These are phyloP conservation scores for Chymomyza procnemis DNA, from an alignment of 2,888 invertebrate species.

Conservation along the genomic window DNA sequence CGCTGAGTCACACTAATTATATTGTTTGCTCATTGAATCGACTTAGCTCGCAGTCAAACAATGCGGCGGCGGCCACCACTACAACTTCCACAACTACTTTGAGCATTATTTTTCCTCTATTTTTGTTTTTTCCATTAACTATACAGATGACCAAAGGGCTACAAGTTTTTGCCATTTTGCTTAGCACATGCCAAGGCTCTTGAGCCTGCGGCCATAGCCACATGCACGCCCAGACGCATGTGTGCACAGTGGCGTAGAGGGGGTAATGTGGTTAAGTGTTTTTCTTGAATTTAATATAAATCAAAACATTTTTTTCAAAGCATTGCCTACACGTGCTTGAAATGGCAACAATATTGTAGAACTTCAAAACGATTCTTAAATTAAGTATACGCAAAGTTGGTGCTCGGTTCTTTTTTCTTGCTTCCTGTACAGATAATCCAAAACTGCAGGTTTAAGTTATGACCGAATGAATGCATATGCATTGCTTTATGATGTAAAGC, in stretches of 20 bases:
- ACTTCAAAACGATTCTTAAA: too few relatives aligned
- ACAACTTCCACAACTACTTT: not conserved
- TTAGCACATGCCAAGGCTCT: not conserved
- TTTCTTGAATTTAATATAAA: too few relatives aligned
- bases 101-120: not conserved
- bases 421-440: too few relatives aligned
- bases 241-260: not conserved
- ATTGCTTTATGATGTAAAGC: too few relatives aligned
- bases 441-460: too few relatives aligned
- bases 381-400: too few relatives aligned
- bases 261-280: too few relatives aligned
- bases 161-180: slow-evolving; percentile 65
- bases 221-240: not conserved
- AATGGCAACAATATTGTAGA: too few relatives aligned
- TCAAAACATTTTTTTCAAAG: too few relatives aligned
- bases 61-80: not conserved
- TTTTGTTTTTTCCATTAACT: slow-evolving; percentile 19
- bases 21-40: slow-evolving; percentile 40
- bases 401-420: too few relatives aligned
- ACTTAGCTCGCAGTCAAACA: not conserved
- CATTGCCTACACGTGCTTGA: too few relatives aligned
- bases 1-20: slow-evolving; percentile 46
- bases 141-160: slow-evolving; percentile 39
- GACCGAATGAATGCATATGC: too few relatives aligned
- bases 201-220: not conserved